Base-by-base conservation (phyloP, 2,888 invertebrate species). In the Lypha dubia region DNA sequence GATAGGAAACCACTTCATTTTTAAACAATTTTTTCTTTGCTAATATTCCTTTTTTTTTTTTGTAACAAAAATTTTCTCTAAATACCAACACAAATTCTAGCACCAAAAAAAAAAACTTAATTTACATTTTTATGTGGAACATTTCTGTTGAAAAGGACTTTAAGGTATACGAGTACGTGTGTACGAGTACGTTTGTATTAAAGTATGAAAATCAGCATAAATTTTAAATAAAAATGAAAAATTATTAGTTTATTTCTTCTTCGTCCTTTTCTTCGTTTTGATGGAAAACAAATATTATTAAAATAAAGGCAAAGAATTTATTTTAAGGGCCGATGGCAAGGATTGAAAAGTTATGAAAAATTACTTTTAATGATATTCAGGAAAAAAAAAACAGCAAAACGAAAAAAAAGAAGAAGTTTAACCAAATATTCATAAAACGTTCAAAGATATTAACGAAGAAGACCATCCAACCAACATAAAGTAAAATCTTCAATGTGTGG, bases 191-290 rank as follows among this genome's bases (percentile, higher is more conserved):
- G n/a, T n/a, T n/a, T 56, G 35, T 44, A 79, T 70, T 62, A 58
- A 79, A 71, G 28, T 9, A n/a, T 41, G 35, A 51, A 79, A 74
- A 76, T 83, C 79, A 75, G 65, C 79, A 83, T 83, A 83, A 75
- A 70, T 75, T 79, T 75, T 7, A 60, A 71, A 70, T 71, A 58
- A 79, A 79, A 68, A 35, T 53, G 35, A 58, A 74, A 65, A 38
- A 70, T 22, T 74, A n/a, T 74, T 79, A 35, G n/a, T 68, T n/a
- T 35, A 6, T 28, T 28, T 28, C n/a, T n/a, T n/a, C n/a, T n/a
- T n/a, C n/a, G n/a, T n/a, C n/a, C n/a, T n/a, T n/a, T n/a, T n/a
- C n/a, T 46, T 22, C 17, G n/a, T 51, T 32, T 15, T 62, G 62
- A 46, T 32, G 46, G 22, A 56, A 71, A 44, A 46, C 17, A 79